These are phyloP conservation scores for Serinus canaria DNA, from an alignment of 2,113 vertebrate genomes.

Conservation along the genomic window DNA sequence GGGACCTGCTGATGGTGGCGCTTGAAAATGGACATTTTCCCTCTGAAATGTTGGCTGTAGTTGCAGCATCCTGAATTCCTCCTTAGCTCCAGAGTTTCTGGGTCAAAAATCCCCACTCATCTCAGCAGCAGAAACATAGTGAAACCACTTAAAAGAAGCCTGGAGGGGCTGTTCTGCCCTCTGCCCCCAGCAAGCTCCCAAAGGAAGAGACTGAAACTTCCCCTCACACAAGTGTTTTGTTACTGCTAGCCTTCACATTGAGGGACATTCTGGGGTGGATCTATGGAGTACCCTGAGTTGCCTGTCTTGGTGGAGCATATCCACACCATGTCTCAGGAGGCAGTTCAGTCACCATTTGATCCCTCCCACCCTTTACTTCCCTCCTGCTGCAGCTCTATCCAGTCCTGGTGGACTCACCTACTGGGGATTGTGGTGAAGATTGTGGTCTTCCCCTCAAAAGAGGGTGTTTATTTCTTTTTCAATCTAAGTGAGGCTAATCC, in stretches of 20 bases:
- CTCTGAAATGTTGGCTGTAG: background rate
- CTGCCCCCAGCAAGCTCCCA: background rate
- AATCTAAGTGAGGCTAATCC: background rate
- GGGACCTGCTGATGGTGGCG: background rate
- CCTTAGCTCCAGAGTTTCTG: background rate
- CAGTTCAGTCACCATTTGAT: background rate
- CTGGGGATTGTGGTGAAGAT: background rate
- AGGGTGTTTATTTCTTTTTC: background rate
- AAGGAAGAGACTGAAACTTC: background rate
- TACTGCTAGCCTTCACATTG: background rate
- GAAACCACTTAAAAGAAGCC: background rate
- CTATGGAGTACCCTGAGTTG: background rate
- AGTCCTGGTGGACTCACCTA: background rate
- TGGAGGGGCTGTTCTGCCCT: background rate
- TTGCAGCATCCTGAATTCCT: background rate
- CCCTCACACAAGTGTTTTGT: background rate
- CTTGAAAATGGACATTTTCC: background rate
- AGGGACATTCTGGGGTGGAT: background rate
- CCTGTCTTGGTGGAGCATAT: background rate
- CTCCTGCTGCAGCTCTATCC: background rate
- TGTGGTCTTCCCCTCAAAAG: background rate
- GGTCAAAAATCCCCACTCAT: background rate
- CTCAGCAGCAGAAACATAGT: background rate
- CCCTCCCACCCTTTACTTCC: background rate
- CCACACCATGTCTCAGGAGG: background rate